phyloP scores from a whole-genome alignment of 2,797 vertebrate species.

The Leptatherina wallacei region DNA sequence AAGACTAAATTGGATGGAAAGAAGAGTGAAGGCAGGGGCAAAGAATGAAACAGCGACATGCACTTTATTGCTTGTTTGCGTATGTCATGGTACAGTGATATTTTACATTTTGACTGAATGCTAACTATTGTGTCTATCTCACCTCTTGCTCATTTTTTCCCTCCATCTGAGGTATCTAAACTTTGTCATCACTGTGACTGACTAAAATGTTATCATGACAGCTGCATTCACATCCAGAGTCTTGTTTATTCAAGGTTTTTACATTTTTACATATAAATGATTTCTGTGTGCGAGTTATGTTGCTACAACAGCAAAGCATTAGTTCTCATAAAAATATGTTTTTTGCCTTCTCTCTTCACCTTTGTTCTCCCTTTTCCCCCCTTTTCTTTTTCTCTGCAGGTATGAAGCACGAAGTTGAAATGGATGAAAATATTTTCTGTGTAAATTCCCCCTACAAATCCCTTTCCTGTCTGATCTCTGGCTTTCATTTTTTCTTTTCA shows the following conservation, averaged over 20 bases:
- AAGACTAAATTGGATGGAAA: constrained; percentile 73
- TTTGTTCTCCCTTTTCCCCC: not conserved
- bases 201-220: constrained; percentile 6
- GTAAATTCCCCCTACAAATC: constrained; percentile 21
- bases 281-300: not conserved
- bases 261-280: not conserved
- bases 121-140: constrained; percentile 35
- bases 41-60: constrained; percentile 49
- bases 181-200: constrained; percentile 29
- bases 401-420: constrained; percentile 18
- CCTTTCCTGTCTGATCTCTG: constrained; percentile 20
- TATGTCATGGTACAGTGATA: constrained; percentile 38
- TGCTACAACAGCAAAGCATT: constrained; percentile 1
- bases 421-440: constrained; percentile 32
- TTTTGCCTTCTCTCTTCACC: not conserved
- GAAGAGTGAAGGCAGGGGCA: constrained; percentile 52
- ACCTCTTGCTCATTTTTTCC: constrained; percentile 32
- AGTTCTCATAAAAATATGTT: not conserved
- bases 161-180: constrained; percentile 29
- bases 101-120: constrained; percentile 53
- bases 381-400: constrained; percentile 6
- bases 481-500: constrained; percentile 20
- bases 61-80: constrained; percentile 64
- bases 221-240: not conserved
- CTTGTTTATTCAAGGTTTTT: constrained; percentile 5